Evolutionary conservation across 2,888 invertebrate genomes (phyloP).

Genomic region (Ormyrus pomaceus): DNA sequence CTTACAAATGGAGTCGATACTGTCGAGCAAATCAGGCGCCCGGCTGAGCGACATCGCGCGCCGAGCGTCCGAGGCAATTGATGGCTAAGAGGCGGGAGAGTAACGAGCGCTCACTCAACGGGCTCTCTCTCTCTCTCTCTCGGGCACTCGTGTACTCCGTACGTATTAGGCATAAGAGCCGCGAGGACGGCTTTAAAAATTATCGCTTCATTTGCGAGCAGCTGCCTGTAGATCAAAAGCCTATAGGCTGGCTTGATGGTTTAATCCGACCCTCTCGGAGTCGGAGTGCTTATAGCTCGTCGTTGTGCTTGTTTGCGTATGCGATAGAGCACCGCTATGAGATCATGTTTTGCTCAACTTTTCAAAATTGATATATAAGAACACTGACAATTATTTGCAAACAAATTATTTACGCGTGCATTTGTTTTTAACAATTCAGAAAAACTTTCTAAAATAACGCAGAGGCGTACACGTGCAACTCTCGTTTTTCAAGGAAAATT

Average conservation of each 20-base stretch:
- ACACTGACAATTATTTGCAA: too few relatives aligned
- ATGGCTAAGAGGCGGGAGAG: conserved; percentile 27
- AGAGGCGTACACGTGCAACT: too few relatives aligned
- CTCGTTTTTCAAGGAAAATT: too few relatives aligned
- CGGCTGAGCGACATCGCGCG: conserved; percentile 23
- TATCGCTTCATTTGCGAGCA: conserved; percentile 43
- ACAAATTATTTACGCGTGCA: too few relatives aligned
- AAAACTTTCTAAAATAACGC: too few relatives aligned
- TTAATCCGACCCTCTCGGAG: neutral
- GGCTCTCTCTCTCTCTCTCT: too few relatives aligned
- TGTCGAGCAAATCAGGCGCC: conserved; percentile 54
- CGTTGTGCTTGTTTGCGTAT: too few relatives aligned
- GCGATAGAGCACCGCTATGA: neutral
- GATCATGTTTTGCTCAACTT: too few relatives aligned
- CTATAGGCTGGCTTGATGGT: neutral
- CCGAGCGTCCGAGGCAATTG: conserved; percentile 26
- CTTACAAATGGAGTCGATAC: conserved; percentile 54
- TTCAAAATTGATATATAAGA: too few relatives aligned
- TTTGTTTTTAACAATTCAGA: too few relatives aligned
- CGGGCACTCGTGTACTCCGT: neutral
- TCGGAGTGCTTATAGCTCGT: too few relatives aligned
- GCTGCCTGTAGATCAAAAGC: neutral
- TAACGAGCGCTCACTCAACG: neutral
- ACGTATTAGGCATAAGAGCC: too few relatives aligned
- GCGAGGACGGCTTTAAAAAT: conserved; percentile 21